A percentile compares a stretch with the other conserved stretches of the same genome.
Evolutionary conservation across 2,888 invertebrate genomes (phyloP).

Genomic region (Limnephilus rhombicus): DNA sequence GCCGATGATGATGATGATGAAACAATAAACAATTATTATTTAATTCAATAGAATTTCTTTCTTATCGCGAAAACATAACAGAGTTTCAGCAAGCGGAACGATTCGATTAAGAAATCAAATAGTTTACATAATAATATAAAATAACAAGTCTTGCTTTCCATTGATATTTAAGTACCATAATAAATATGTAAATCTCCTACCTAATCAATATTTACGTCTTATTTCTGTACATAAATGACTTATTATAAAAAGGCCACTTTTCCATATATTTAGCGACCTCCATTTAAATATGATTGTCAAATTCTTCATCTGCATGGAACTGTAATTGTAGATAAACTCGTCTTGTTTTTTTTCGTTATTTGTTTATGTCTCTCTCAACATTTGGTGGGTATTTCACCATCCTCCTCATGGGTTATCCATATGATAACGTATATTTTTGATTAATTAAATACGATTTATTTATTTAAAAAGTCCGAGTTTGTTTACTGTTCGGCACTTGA

Average conservation of each 20-base stretch:
- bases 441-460: too few relatives aligned
- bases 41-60: background rate
- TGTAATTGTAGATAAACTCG: too few relatives aligned
- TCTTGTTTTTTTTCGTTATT: background rate
- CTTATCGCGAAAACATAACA: background rate
- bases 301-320: too few relatives aligned
- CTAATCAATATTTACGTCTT: background rate
- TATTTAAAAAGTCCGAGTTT: too few relatives aligned
- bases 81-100: background rate
- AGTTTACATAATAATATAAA: background rate
- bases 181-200: background rate
- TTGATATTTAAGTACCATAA: background rate
- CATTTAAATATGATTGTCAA: too few relatives aligned
- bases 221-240: background rate
- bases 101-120: background rate
- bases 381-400: too few relatives aligned
- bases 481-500: too few relatives aligned
- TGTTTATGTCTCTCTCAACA: too few relatives aligned
- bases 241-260: background rate
- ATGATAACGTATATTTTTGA: too few relatives aligned
- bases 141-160: background rate
- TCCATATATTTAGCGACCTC: too few relatives aligned
- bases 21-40: background rate
- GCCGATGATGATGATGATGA: background rate
- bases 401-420: too few relatives aligned